Conservation (phyloP, 2,888 invertebrate genomes). For the Myopa tessellatipennis region DNA sequence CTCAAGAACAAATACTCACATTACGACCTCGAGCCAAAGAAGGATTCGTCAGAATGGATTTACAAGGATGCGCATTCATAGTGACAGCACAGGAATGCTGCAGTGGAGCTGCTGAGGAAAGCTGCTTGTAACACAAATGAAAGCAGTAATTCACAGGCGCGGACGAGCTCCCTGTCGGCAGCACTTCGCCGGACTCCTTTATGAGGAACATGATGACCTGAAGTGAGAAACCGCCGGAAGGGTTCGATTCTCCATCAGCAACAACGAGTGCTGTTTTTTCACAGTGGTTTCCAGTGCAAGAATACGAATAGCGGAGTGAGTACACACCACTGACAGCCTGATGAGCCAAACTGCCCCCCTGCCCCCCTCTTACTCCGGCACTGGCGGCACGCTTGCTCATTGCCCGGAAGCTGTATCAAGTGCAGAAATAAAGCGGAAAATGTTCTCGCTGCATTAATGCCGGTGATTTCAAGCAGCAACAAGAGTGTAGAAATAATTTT, state of each 20-base stretch:
- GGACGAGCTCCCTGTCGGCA: not conserved
- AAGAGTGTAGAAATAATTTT: constrained; percentile 11
- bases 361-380: not conserved
- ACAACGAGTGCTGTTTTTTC: not conserved
- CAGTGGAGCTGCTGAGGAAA: not conserved
- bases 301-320: not conserved
- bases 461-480: constrained; percentile 4
- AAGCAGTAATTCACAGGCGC: constrained; percentile 9
- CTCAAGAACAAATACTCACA: not conserved
- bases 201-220: constrained; percentile 2
- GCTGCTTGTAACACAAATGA: constrained; percentile 5
- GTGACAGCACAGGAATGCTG: not conserved
- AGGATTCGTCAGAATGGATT: not conserved
- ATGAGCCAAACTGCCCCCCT: not conserved
- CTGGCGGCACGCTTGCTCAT: constrained; percentile 3
- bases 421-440: constrained; percentile 31
- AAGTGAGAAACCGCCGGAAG: not conserved
- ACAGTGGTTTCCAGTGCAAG: not conserved
- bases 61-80: not conserved
- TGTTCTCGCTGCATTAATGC: constrained; percentile 16
- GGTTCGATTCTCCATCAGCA: not conserved
- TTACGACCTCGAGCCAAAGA: not conserved
- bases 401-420: constrained; percentile 30
- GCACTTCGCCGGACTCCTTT: constrained; percentile 1
- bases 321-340: not conserved